Base-by-base conservation (phyloP, 2,113 vertebrate genomes). In the Nesogale talazaci region DNA sequence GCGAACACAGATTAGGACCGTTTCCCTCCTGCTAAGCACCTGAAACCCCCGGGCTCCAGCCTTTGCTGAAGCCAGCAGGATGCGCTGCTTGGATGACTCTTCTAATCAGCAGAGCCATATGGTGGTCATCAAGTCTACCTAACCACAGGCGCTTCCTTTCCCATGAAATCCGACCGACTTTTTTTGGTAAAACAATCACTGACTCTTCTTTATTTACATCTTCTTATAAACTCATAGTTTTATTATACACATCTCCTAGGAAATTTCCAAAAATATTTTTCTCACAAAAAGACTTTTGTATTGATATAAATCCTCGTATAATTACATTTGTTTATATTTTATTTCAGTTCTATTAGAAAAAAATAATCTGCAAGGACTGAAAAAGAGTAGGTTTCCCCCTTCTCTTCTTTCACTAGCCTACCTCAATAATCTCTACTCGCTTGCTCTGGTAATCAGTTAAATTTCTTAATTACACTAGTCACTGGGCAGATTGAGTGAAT, bases 31-130 rank as follows among this genome's bases (percentile, higher is more conserved):
- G 81, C 93, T 67, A 90, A 80, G 94, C 42, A 93, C 88, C 90
- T 91, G 86, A 82, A 92, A 72, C 86, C 83, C 69, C 83, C 59
- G 83, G 93, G 74, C n/a, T 90, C 83, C 88, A 95, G 86, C 25
- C 2, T 94, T 92, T 84, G 76, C 89, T 96, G 94, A 90, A 89
- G 88, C 4, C 96, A 96, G 97, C 97, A 97, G 93, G 96, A 90
- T 61, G 85, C 87, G 92, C 34, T 95, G 83, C 89, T 89, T 81
- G 56, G n/a, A 78, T 95, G 74, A 75, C 46, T 82, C 74, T 90
- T 76, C 83, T 96, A 97, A 97, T 97, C 94, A 97, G 80, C 57
- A 95, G 79, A 76, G 92, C 81, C 88, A 97, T 85, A 91, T 93
- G 82, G 95, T 84, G 34, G 90, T 83, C 92, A 81, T 67, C 14